Percentiles rank a stretch among this genome's conserved stretches.
phyloP scores from a whole-genome alignment of 1,140 invertebrate genomes.

The Magallana angulata region DNA sequence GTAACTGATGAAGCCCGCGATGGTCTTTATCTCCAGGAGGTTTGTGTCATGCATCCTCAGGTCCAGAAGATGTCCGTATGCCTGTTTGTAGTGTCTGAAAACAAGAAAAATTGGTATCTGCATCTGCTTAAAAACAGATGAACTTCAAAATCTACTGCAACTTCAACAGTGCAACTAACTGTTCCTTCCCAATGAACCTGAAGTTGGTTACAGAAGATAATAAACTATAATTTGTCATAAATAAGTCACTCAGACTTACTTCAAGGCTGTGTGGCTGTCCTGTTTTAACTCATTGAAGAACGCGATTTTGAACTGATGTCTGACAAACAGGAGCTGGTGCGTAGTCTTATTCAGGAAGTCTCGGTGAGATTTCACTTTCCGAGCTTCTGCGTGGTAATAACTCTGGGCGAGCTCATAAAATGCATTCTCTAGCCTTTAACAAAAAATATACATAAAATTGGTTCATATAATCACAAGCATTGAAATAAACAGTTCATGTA shows the following conservation, averaged over 20 bases:
- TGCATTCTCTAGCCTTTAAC: slow-evolving; percentile 88
- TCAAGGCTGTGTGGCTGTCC: slow-evolving; percentile 92
- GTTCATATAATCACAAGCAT: too few relatives aligned
- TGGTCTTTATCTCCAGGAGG: slow-evolving; percentile 93
- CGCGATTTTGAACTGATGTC: slow-evolving; percentile 98
- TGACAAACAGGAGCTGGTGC: slow-evolving; percentile 93
- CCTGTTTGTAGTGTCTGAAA: slow-evolving; percentile 93
- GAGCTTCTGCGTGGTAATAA: slow-evolving; percentile 95
- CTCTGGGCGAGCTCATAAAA: slow-evolving; percentile 95
- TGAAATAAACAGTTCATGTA: too few relatives aligned
- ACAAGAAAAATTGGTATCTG: slow-evolving; percentile 48
- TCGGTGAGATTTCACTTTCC: slow-evolving; percentile 91
- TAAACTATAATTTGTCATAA: too few relatives aligned
- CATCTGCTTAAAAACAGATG: not conserved
- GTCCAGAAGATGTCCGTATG: slow-evolving; percentile 93
- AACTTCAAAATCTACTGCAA: too few relatives aligned
- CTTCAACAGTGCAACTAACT: too few relatives aligned
- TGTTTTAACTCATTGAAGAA: slow-evolving; percentile 96
- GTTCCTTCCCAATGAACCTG: too few relatives aligned
- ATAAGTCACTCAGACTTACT: slow-evolving; percentile 82
- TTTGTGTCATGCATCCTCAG: slow-evolving; percentile 93
- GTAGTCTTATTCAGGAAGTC: slow-evolving; percentile 95
- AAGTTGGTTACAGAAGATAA: too few relatives aligned
- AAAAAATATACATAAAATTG: slow-evolving; percentile 23
- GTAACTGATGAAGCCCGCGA: slow-evolving; percentile 97